A percentile compares a stretch with the other conserved stretches of the same genome.
phyloP scores from a whole-genome alignment of 2,113 vertebrate species.

The Brachyhypopomus gauderio region DNA sequence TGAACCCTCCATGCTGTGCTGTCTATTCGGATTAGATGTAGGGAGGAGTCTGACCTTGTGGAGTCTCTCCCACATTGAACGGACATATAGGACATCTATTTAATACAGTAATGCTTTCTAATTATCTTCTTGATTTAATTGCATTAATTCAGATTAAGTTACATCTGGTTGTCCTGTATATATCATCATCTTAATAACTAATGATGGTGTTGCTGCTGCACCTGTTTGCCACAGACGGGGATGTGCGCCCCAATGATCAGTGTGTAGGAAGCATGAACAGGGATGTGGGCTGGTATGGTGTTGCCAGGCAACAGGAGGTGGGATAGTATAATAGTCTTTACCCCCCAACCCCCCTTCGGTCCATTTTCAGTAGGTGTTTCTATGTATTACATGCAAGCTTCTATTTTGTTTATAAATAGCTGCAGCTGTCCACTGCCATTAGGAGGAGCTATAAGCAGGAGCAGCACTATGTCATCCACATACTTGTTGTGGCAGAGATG shows the following conservation, averaged over 20 bases:
- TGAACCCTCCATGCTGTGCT: constrained; percentile 32
- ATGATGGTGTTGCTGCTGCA: not conserved
- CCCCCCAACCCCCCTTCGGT: constrained; percentile 8
- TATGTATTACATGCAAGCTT: constrained; percentile 39
- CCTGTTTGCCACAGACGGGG: too few species aligned
- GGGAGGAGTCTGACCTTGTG: constrained; percentile 22
- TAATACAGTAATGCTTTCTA: not conserved
- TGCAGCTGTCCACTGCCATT: constrained; percentile 65
- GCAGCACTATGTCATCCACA: constrained; percentile 58
- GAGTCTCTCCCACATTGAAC: constrained; percentile 1
- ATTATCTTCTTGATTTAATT: too few species aligned
- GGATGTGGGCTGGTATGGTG: constrained; percentile 25
- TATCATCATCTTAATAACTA: too few species aligned
- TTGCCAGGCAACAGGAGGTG: constrained; percentile 56
- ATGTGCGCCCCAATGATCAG: not conserved
- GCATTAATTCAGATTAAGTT: too few species aligned
- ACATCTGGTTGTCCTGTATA: too few species aligned
- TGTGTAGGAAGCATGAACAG: constrained; percentile 7
- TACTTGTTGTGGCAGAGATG: constrained; percentile 48
- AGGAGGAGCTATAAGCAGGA: constrained; percentile 56
- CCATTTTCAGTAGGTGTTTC: constrained; percentile 40
- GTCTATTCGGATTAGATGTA: not conserved
- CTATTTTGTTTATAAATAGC: constrained; percentile 51
- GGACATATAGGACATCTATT: not conserved
- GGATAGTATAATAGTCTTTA: constrained; percentile 40